These are phyloP conservation scores for Yponomeuta evonymella DNA, from an alignment of 2,888 invertebrate species.

Conservation along the genomic window DNA sequence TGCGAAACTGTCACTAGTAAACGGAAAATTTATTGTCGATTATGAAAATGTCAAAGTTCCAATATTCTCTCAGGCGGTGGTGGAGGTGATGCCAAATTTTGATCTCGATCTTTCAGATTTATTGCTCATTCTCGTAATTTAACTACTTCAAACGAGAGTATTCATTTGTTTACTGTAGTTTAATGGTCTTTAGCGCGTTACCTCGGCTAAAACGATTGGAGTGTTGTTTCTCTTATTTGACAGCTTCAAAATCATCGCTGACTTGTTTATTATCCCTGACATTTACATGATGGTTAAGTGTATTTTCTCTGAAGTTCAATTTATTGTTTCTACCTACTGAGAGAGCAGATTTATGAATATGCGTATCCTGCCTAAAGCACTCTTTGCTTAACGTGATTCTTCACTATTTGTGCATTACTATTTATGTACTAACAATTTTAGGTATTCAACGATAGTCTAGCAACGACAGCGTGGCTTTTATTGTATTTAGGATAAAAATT, in stretches of 20 bases:
- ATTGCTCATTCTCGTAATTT: slow-evolving; percentile 11
- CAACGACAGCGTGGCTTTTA: no score
- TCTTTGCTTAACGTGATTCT: no score
- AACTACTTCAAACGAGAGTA: slow-evolving; percentile 15
- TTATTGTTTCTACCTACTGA: not conserved
- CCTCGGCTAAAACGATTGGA: slow-evolving; percentile 4
- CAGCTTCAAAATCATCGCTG: not conserved
- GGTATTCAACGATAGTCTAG: no score
- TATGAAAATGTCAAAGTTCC: slow-evolving; percentile 7
- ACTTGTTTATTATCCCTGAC: slow-evolving; percentile 2
- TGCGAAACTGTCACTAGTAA: not conserved
- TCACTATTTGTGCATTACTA: no score
- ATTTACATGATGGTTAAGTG: not conserved
- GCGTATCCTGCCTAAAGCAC: no score
- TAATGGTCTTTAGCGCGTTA: slow-evolving; percentile 19
- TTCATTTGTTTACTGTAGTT: slow-evolving; percentile 23
- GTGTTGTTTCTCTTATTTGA: slow-evolving; percentile 6
- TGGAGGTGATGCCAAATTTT: slow-evolving; percentile 3
- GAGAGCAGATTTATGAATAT: not conserved
- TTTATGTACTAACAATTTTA: no score
- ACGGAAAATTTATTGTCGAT: not conserved
- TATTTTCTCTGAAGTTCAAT: not conserved
- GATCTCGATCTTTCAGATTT: slow-evolving; percentile 1
- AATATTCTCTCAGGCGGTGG: not conserved
- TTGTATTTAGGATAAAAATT: no score